phyloP scores from a whole-genome alignment of 2,797 vertebrate genomes.

The Remorina albescens region DNA sequence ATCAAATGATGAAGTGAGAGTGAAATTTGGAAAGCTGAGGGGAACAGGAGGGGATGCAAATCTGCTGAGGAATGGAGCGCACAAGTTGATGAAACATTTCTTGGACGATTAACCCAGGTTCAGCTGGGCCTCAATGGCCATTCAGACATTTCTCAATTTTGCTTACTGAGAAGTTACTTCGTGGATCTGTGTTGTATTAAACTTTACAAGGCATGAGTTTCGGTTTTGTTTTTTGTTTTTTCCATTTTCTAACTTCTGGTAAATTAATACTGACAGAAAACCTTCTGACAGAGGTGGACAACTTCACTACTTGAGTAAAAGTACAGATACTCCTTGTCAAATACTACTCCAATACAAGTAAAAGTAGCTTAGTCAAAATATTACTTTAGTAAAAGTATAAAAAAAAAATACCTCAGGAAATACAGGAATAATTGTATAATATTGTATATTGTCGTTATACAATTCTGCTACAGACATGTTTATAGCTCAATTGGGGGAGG shows the following conservation, averaged over 20 bases:
- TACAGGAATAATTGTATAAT: no score
- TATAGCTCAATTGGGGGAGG: no score
- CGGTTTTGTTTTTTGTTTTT: no score
- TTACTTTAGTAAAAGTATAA: no score
- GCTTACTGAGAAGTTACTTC: constrained; percentile 30
- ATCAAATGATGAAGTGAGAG: constrained; percentile 73
- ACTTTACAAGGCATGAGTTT: not conserved
- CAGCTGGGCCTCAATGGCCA: constrained; percentile 45
- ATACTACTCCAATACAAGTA: no score
- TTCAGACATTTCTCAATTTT: constrained; percentile 48
- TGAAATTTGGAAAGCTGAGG: constrained; percentile 73
- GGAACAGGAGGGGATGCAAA: constrained; percentile 75
- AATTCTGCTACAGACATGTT: no score
- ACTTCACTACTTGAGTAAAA: no score
- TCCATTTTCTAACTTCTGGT: not conserved
- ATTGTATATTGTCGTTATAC: no score
- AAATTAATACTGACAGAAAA: constrained; percentile 1
- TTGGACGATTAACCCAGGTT: constrained; percentile 81
- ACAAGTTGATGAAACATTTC: constrained; percentile 79
- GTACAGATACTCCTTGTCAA: no score
- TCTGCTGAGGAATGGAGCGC: constrained; percentile 70
- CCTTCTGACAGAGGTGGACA: not conserved
- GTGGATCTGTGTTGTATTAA: constrained; percentile 12
- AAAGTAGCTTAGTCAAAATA: no score
- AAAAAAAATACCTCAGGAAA: no score